Evolutionary conservation across 2,797 vertebrate genomes (phyloP).

Genomic region (Danio tinwini): DNA sequence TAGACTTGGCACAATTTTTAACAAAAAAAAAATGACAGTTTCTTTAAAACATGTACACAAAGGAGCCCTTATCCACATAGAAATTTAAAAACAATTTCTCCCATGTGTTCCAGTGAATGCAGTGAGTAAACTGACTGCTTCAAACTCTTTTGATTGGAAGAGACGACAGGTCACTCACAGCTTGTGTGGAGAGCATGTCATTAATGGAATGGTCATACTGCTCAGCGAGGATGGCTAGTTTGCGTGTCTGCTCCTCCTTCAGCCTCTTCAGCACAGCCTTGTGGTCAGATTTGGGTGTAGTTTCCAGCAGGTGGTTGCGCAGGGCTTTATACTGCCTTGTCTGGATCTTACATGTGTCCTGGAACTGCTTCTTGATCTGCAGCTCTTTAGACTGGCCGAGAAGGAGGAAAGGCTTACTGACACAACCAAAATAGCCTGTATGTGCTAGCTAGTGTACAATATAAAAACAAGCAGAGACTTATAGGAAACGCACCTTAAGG

Average conservation of each 20-base stretch:
- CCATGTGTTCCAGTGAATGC: too few relatives aligned
- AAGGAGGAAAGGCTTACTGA: slow-evolving; percentile 9
- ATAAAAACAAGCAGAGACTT: neutral
- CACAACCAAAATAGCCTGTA: neutral
- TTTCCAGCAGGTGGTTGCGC: slow-evolving; percentile 96
- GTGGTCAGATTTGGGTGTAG: slow-evolving; percentile 95
- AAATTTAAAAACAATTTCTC: too few relatives aligned
- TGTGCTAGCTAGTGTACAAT: neutral
- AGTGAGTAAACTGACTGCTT: neutral
- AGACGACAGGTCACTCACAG: slow-evolving; percentile 79
- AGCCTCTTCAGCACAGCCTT: slow-evolving; percentile 97
- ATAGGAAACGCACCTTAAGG: slow-evolving; percentile 87
- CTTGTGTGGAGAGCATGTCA: slow-evolving; percentile 98
- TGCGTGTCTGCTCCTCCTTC: slow-evolving; percentile 98
- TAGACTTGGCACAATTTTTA: too few relatives aligned
- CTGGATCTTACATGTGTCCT: slow-evolving; percentile 99
- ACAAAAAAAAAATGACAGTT: too few relatives aligned
- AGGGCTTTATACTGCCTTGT: slow-evolving; percentile 98
- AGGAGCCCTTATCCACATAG: too few relatives aligned
- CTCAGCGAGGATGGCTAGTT: slow-evolving; percentile 97
- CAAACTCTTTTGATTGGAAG: neutral
- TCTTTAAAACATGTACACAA: too few relatives aligned
- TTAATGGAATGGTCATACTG: slow-evolving; percentile 99
- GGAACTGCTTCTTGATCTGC: slow-evolving; percentile 99
- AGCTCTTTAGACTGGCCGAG: slow-evolving; percentile 91